phyloP scores from a whole-genome alignment of 2,797 vertebrate genomes.

The Manis pentadactyla region DNA sequence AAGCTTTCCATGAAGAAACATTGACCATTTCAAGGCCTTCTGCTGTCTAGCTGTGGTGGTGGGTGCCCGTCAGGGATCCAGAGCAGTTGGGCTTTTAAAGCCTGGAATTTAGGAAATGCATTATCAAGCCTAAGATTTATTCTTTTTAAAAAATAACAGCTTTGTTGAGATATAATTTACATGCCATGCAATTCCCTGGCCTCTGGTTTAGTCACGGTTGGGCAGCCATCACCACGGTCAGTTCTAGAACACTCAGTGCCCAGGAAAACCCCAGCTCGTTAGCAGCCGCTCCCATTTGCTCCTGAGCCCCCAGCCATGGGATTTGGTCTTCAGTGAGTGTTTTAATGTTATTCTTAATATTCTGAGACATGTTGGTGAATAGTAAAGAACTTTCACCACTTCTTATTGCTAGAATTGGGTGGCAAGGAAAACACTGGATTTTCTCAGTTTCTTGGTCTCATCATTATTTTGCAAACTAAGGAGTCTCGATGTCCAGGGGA shows the following conservation, averaged over 20 bases:
- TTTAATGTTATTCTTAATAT: neutral
- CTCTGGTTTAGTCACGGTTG: accelerated
- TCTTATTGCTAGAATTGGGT: neutral
- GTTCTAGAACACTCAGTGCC: neutral
- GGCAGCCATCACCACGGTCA: accelerated
- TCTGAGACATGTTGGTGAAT: neutral
- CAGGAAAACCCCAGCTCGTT: neutral
- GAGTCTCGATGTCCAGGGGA: neutral
- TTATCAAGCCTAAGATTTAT: neutral
- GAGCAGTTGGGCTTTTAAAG: neutral
- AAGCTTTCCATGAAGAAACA: neutral
- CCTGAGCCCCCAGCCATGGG: neutral
- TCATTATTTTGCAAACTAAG: neutral
- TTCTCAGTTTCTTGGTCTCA: neutral
- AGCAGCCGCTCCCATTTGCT: no score
- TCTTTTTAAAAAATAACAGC: neutral
- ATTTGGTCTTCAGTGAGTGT: neutral
- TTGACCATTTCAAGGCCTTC: accelerated
- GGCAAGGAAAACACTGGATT: neutral
- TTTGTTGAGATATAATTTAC: neutral
- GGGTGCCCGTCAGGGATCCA: accelerated
- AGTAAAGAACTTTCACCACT: neutral
- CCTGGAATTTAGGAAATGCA: neutral
- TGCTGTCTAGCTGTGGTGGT: neutral
- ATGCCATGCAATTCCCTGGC: neutral